Evolutionary conservation across 2,888 invertebrate species (phyloP).

Genomic region (Heliconius erato): DNA sequence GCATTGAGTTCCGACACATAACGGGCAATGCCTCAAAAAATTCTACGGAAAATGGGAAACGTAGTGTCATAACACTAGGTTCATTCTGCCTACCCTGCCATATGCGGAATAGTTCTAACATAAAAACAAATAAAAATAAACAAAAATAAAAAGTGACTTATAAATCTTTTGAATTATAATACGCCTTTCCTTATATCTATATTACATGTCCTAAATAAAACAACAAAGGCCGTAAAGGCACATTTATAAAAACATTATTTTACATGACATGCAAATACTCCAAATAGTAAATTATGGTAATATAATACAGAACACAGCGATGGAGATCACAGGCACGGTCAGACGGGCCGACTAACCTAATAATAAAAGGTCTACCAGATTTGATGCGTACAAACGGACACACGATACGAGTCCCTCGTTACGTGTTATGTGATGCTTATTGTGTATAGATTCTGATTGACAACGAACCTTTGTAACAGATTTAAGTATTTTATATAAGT

Average conservation of each 20-base stretch:
- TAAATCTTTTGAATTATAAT: too few relatives aligned
- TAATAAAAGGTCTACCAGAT: slow-evolving; percentile 45
- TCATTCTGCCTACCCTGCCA: too few relatives aligned
- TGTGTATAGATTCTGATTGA: slow-evolving; percentile 4
- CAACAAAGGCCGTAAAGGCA: background rate
- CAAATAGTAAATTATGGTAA: slow-evolving; percentile 33
- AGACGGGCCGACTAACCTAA: slow-evolving; percentile 37
- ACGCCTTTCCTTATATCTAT: too few relatives aligned
- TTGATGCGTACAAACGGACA: slow-evolving; percentile 39
- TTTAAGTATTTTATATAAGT: background rate
- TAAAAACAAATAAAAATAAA: too few relatives aligned
- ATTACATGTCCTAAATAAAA: background rate
- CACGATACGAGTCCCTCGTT: slow-evolving; percentile 18
- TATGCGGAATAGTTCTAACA: too few relatives aligned
- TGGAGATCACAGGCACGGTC: slow-evolving; percentile 32
- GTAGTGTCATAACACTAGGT: too few relatives aligned
- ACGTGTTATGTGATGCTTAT: slow-evolving; percentile 1
- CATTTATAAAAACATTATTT: slow-evolving; percentile 4
- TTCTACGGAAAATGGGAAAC: too few relatives aligned
- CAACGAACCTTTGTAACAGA: background rate
- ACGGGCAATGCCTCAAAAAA: too few relatives aligned
- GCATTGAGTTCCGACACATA: too few relatives aligned
- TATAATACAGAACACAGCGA: slow-evolving; percentile 11
- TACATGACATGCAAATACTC: slow-evolving; percentile 19
- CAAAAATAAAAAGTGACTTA: too few relatives aligned